Conservation (phyloP, 2,113 vertebrate genomes). For the Rhinolophus ferrumequinum region DNA sequence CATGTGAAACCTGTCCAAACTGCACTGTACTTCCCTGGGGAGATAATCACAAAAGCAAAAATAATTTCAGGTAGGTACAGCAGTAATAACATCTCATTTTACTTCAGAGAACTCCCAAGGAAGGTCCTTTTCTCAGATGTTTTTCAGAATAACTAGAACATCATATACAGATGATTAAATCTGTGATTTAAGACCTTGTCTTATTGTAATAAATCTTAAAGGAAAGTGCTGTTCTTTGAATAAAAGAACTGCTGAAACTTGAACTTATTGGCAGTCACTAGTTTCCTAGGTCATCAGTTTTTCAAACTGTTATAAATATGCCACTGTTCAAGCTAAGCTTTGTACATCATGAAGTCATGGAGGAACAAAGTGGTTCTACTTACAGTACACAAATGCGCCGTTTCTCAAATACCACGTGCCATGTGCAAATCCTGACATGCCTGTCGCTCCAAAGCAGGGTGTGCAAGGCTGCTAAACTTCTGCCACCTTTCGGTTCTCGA, state of each 20-base stretch:
- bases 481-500: neutral
- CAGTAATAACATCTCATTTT: neutral
- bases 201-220: conserved; percentile 45
- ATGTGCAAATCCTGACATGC: neutral
- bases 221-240: neutral
- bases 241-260: conserved; percentile 31
- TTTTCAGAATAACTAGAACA: neutral
- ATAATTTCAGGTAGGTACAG: neutral
- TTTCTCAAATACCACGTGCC: neutral
- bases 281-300: neutral
- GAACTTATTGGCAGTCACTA: neutral
- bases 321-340: neutral
- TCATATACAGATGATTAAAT: neutral
- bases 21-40: neutral
- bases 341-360: neutral
- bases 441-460: neutral
- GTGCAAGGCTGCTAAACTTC: no score
- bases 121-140: neutral
- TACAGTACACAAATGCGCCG: neutral
- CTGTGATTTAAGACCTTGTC: neutral
- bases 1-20: neutral
- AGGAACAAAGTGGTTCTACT: neutral
- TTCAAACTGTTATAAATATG: neutral
- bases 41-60: neutral
- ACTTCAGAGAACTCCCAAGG: neutral